Evolutionary conservation across 2,113 vertebrate genomes (phyloP).

Genomic region (Sceloporus tristichus): DNA sequence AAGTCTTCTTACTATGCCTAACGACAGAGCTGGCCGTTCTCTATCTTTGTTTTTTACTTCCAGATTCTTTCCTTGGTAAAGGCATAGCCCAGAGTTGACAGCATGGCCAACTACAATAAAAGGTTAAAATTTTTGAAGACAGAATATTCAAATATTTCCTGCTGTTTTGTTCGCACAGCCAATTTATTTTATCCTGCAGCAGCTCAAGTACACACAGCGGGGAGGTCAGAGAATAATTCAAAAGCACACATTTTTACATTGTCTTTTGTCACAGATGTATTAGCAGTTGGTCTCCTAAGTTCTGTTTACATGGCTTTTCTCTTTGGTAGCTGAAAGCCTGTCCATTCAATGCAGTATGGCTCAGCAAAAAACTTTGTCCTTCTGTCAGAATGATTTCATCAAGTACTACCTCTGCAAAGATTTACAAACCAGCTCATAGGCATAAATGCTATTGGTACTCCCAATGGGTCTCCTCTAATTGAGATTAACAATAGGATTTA

Average conservation of each 20-base stretch:
- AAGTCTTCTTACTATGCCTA: no score
- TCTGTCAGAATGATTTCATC: constrained; percentile 7
- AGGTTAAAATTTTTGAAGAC: constrained; percentile 57
- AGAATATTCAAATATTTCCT: constrained; percentile 64
- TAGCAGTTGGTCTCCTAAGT: constrained; percentile 59
- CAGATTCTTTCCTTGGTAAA: constrained; percentile 2
- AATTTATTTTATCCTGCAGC: constrained; percentile 72
- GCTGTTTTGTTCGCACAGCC: constrained; percentile 56
- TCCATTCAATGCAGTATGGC: constrained; percentile 44
- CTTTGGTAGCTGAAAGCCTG: constrained; percentile 56
- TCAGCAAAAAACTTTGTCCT: constrained; percentile 46
- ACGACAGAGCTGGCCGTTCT: not conserved
- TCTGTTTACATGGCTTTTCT: constrained; percentile 58
- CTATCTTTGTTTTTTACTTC: constrained; percentile 41
- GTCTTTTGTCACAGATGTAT: constrained; percentile 70
- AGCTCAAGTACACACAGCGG: constrained; percentile 61
- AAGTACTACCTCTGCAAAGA: not conserved
- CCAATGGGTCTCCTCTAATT: no score
- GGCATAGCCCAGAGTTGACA: constrained; percentile 2
- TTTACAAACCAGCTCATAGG: constrained; percentile 3
- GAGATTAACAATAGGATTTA: not conserved
- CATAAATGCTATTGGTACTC: no score
- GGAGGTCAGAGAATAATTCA: constrained; percentile 70
- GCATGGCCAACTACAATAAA: constrained; percentile 29
- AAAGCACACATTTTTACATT: constrained; percentile 59